Percentiles rank a stretch among this genome's conserved stretches.
Evolutionary conservation across 1,140 invertebrate genomes (phyloP).

Genomic region (Copidosoma floridanum): DNA sequence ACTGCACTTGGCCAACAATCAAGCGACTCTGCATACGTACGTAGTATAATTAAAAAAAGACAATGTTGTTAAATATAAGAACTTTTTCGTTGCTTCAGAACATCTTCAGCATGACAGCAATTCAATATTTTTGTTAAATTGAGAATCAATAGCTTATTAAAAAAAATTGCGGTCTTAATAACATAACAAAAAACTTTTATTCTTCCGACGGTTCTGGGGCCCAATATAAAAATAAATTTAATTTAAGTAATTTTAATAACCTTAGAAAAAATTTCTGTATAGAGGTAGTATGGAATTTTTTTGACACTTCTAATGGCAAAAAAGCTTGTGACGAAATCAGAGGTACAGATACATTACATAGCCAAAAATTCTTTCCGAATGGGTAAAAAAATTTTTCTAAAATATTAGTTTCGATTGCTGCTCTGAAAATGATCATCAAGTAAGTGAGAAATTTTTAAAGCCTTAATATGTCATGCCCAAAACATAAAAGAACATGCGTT

Average conservation of each 20-base stretch:
- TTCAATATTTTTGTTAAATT: slow-evolving; percentile 5
- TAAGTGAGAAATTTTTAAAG: too few relatives aligned
- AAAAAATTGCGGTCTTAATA: neutral
- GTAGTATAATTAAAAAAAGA: slow-evolving; percentile 15
- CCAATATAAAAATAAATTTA: slow-evolving; percentile 13
- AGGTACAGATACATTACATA: neutral
- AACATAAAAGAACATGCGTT: slow-evolving; percentile 24
- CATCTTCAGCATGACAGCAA: neutral
- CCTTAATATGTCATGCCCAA: slow-evolving; percentile 14
- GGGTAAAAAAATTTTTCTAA: slow-evolving; percentile 1
- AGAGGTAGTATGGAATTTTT: slow-evolving; percentile 10
- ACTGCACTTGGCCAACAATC: neutral
- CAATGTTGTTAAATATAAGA: slow-evolving; percentile 6
- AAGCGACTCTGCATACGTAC: slow-evolving; percentile 17
- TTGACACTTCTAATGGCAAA: neutral
- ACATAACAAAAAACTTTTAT: neutral
- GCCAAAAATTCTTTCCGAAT: slow-evolving; percentile 1
- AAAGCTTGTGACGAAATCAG: neutral
- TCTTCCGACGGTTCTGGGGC: slow-evolving; percentile 3
- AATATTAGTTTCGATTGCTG: neutral
- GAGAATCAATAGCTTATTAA: too few relatives aligned
- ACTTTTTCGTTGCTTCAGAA: slow-evolving; percentile 21
- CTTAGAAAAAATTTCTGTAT: neutral
- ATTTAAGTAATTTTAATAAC: slow-evolving; percentile 6
- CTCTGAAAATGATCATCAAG: too few relatives aligned